phyloP scores from a whole-genome alignment of 2,113 vertebrate species.

The Chionis minor region DNA sequence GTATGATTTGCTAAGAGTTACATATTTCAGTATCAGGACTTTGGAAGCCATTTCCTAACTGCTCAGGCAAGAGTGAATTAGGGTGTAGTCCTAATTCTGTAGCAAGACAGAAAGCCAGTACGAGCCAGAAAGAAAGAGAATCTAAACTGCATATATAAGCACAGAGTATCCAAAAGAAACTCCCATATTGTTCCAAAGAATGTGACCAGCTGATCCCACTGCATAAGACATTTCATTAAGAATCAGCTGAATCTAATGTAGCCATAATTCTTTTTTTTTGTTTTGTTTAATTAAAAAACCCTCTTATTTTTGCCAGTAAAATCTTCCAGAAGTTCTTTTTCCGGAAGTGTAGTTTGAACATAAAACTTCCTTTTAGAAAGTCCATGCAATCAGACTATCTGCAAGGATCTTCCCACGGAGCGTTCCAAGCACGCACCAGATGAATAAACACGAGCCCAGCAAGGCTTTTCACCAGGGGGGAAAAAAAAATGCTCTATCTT shows the following conservation, averaged over 20 bases:
- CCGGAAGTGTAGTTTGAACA: neutral
- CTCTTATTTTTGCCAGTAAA: neutral
- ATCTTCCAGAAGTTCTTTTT: neutral
- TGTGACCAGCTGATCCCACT: neutral
- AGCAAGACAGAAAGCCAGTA: neutral
- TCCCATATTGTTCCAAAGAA: neutral
- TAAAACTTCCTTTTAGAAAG: neutral
- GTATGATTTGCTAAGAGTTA: neutral
- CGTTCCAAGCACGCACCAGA: neutral
- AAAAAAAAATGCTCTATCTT: neutral
- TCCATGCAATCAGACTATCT: neutral
- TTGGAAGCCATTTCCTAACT: neutral
- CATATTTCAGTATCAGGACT: neutral
- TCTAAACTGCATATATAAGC: neutral
- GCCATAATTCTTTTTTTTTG: neutral
- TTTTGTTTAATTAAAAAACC: neutral
- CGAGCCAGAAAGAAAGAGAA: neutral
- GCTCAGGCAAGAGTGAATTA: neutral
- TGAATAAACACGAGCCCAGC: neutral
- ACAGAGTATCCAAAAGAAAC: neutral
- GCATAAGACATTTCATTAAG: neutral
- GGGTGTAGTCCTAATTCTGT: neutral
- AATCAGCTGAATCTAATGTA: neutral
- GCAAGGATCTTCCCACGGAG: neutral
- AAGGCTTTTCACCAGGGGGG: neutral